A percentile compares a stretch with the other conserved stretches of the same genome.
Evolutionary conservation across 92 coral and sea anemone species (phyloP).

Genomic region (Paragorgia papillata): DNA sequence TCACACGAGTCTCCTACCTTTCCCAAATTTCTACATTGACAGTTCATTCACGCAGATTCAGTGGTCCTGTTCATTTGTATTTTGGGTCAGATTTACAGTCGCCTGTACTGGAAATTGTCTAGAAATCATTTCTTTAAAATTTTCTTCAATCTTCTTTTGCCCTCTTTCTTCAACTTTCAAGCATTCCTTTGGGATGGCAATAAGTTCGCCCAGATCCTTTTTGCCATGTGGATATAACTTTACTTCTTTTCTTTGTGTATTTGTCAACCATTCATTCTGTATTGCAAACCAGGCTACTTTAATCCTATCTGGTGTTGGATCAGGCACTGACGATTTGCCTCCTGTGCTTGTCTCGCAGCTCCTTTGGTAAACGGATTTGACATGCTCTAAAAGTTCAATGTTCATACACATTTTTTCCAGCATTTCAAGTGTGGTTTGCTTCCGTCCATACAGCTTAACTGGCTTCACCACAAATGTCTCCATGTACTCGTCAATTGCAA

Average conservation of each 20-base stretch:
- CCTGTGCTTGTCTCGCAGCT: conserved; percentile 35
- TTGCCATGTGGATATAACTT: conserved; percentile 33
- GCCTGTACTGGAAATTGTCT: conserved; percentile 28
- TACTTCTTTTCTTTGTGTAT: conserved; percentile 27
- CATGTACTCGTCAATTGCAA: conserved; percentile 53
- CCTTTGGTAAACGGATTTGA: conserved; percentile 34
- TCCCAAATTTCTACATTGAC: too few species aligned
- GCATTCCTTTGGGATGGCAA: conserved; percentile 26
- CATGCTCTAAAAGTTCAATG: conserved; percentile 34
- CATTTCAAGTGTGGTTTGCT: conserved; percentile 49
- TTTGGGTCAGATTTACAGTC: not conserved
- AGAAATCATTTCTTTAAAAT: conserved; percentile 11
- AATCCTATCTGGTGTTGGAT: conserved; percentile 43
- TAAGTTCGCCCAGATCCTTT: conserved; percentile 13
- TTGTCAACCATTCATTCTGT: conserved; percentile 46
- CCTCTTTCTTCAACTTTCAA: conserved; percentile 29
- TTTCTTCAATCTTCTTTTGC: not conserved
- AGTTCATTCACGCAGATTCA: not conserved
- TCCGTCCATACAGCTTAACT: conserved; percentile 45
- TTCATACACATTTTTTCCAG: conserved; percentile 44
- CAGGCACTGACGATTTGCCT: conserved; percentile 37
- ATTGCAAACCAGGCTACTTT: conserved; percentile 59
- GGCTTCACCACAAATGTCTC: conserved; percentile 53
- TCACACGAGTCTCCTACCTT: too few species aligned
- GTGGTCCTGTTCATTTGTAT: not conserved